Conservation (phyloP, 2,888 invertebrate species). For the Pristionchus fissidentatus region DNA sequence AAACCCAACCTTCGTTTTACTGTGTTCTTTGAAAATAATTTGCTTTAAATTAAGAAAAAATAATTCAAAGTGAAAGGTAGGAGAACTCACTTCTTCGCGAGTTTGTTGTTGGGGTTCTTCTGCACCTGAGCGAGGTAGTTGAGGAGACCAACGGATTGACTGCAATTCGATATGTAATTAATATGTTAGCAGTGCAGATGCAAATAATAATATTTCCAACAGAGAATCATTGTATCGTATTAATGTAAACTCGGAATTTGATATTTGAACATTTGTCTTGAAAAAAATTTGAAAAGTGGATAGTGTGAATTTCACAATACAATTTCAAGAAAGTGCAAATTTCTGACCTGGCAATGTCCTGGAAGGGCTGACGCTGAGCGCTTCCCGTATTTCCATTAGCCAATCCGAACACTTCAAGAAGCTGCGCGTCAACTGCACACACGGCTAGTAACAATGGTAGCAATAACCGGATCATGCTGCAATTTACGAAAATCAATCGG, state of each 20-base stretch:
- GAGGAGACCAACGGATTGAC: constrained; percentile 65
- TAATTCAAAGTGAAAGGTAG: not conserved
- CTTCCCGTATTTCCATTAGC: constrained; percentile 66
- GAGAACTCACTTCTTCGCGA: constrained; percentile 57
- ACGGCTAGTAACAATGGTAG: not conserved
- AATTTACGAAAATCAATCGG: not conserved
- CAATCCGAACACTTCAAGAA: constrained; percentile 63
- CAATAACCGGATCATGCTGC: not conserved
- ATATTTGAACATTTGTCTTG: not conserved
- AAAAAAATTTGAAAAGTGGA: not conserved
- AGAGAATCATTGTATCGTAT: no score
- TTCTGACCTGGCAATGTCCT: constrained; percentile 62
- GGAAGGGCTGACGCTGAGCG: constrained; percentile 59
- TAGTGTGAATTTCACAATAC: not conserved
- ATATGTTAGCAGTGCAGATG: not conserved
- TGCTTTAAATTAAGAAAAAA: constrained; percentile 14
- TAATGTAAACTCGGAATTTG: not conserved
- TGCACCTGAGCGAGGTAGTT: constrained; percentile 63
- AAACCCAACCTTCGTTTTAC: not conserved
- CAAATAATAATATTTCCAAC: not conserved
- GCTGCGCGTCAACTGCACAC: constrained; percentile 49
- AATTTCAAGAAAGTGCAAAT: not conserved
- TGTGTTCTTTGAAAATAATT: not conserved
- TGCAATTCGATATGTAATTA: constrained; percentile 42
- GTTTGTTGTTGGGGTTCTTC: constrained; percentile 61